Conservation (phyloP, 2,113 vertebrate species). For the Gopherus evgoodei region DNA sequence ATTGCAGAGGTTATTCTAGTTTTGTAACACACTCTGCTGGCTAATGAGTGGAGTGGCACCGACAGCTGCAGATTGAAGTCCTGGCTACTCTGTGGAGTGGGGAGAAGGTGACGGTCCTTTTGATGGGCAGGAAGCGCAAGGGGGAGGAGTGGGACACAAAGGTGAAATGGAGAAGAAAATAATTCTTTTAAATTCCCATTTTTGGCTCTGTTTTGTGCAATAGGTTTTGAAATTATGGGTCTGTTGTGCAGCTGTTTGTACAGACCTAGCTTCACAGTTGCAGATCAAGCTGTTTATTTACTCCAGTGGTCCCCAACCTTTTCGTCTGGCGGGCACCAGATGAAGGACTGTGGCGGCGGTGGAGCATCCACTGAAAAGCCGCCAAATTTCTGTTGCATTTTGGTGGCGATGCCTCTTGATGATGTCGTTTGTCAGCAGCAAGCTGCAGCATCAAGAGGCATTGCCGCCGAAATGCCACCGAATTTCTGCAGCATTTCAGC, state of each 20-base stretch:
- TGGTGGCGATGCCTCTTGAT: too few relatives aligned
- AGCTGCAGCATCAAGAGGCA: too few relatives aligned
- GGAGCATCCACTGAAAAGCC: too few relatives aligned
- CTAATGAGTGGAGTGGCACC: neutral
- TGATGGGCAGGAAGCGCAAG: neutral
- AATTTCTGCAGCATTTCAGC: too few relatives aligned
- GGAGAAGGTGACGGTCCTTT: neutral
- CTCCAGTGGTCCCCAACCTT: too few relatives aligned
- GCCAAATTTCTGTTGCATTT: too few relatives aligned
- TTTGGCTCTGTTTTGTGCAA: neutral
- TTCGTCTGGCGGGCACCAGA: too few relatives aligned
- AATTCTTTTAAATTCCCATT: neutral
- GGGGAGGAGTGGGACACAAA: neutral
- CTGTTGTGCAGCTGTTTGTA: neutral
- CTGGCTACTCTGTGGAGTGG: neutral
- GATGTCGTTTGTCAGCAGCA: too few relatives aligned
- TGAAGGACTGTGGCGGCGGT: too few relatives aligned
- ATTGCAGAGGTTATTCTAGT: neutral
- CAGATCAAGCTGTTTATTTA: neutral
- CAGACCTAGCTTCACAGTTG: neutral
- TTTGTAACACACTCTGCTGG: fast-evolving
- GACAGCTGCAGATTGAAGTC: neutral
- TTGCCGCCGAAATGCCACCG: too few relatives aligned
- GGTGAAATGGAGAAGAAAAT: neutral
- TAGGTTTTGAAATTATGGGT: neutral